Conservation (phyloP, 2,888 invertebrate species). For the Pardosa pseudoannulata region DNA sequence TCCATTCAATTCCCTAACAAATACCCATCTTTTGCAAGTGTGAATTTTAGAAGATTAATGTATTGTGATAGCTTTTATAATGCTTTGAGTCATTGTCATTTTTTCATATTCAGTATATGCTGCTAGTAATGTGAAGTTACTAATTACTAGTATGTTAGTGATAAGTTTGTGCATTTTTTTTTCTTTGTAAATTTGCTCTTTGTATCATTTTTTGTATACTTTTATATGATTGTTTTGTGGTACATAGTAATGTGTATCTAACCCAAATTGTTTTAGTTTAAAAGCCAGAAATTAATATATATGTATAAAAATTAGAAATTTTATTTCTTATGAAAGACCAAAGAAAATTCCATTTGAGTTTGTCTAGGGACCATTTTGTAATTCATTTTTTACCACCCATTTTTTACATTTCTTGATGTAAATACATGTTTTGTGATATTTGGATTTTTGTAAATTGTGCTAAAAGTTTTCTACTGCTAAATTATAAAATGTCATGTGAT, state of each 20-base stretch:
- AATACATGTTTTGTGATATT: neutral
- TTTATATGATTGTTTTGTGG: neutral
- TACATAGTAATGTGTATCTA: neutral
- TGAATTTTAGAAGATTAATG: neutral
- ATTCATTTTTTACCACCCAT: neutral
- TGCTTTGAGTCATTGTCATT: neutral
- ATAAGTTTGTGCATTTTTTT: conserved; percentile 1
- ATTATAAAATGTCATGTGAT: neutral
- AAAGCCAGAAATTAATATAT: neutral
- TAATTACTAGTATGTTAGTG: neutral
- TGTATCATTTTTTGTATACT: neutral
- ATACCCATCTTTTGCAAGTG: neutral
- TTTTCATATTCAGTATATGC: neutral
- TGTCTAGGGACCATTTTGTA: neutral
- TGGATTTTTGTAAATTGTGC: conserved; percentile 5
- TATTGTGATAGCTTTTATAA: neutral
- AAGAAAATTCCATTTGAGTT: neutral
- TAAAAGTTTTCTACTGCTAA: neutral
- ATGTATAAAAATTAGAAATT: too few species aligned
- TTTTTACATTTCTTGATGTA: neutral
- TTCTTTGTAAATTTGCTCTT: neutral
- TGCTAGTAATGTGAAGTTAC: neutral
- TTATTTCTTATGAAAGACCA: neutral
- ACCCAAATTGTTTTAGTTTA: neutral
- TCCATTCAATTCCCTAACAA: neutral